Evolutionary conservation across 2,113 vertebrate genomes (phyloP), one percentile per base, ranked within the genome.

Genomic region (Nesogale talazaci): DNA sequence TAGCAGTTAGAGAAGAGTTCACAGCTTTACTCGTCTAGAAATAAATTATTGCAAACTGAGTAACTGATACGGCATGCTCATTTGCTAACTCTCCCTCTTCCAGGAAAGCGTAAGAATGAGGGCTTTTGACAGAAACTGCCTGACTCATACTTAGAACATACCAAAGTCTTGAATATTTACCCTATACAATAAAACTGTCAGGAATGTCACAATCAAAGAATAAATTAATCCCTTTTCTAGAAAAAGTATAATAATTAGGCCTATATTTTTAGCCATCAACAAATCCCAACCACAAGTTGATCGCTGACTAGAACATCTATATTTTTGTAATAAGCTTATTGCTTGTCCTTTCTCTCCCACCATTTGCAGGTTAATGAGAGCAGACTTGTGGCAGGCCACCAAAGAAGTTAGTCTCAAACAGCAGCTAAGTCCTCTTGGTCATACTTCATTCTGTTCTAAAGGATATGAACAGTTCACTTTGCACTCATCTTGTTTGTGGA

Each of bases 161-260:
- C 14, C 52, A 93, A 96, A 97, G 70, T 84, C 86, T 77, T 81
- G 38, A 87, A 34, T 92, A 95, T 86, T 93, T 75, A 63, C 36
- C 93, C 79, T 23, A 92, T 91, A 93, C 95, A 69, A 61, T 92
- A 96, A 97, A 83, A 76, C 88, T 93, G 74, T 34, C 76, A 85
- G 86, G 85, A 85, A 77, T 65, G 46, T 92, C 90, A 40, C 38
- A 89, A 57, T 72, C 83, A 94, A 94, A 96, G 96, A 96, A 93
- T 83, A 95, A 96, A 94, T 4, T 70, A 42, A 86, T 56, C 89
- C 93, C 57, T 81, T 86, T 92, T 86, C 86, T 90, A 94, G 67
- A 76, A 82, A 88, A 92, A 74, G 40, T 34, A 46, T 88, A 87
- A 87, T 69, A 88, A 92, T 81, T 83, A 91, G 36, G 78, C 56